Base-by-base conservation (phyloP, 1,140 invertebrate species). In the Oedothorax gibbosus region DNA sequence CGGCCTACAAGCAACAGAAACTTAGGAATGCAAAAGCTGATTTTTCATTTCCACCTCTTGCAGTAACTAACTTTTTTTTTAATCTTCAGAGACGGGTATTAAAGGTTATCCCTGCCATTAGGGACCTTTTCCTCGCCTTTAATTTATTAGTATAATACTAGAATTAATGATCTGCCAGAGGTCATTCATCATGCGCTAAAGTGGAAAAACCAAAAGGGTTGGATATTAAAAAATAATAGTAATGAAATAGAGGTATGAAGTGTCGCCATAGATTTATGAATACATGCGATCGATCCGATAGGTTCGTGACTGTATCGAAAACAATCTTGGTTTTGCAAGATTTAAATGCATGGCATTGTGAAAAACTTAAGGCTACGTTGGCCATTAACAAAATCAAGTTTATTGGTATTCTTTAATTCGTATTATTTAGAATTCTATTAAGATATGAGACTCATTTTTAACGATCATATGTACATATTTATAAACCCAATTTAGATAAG, bases 71-170 rank as follows among this genome's bases (percentile, higher is more conserved):
- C 50, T 62, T 60, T 60, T 62, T 64, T 50, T 62, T 68, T 79
- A 15, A n/a, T n/a, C 11, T 56, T 50, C 56, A 82, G 53, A 69
- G 80, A 82, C 64, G 80, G 80, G 69, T 66, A 64, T 82, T 56
- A 65, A 66, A 72, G 57, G 20, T 56, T 73, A 60, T 82, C 69
- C 53, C 51, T 56, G 18, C 69, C 69, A 49, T 65, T 72, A 81
- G 53, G 57, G 51, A 54, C 15, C 66, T 57, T 72, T 82, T 73
- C 65, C 54, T 73, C 66, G 62, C 78, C 79, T 82, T 82, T 82
- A 82, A 82, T 82, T 82, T 82, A 82, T 82, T 82, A 82, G 80
- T 73, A 64, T 82, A 82, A 82, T 73, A 60, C 80, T 73, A 15
- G 53, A 73, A 82, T 82, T 73, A 82, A 82, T 82, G 80, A 82